Conservation (phyloP, 2,113 vertebrate species). For the Pluvialis apricaria region DNA sequence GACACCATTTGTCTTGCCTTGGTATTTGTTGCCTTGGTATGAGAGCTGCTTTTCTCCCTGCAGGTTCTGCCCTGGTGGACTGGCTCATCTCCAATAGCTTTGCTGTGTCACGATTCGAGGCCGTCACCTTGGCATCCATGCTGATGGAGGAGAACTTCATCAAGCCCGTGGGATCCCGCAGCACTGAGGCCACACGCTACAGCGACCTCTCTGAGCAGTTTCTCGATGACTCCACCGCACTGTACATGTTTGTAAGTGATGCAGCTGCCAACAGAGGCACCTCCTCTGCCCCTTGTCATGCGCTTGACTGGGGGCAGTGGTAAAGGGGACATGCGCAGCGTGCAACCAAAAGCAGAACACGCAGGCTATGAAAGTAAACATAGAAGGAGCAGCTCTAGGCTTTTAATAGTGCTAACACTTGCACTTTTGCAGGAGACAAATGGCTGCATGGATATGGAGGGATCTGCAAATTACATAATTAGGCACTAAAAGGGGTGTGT, state of each 20-base stretch:
- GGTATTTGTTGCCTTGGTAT: background rate
- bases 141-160: conserved; percentile 88
- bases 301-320: background rate
- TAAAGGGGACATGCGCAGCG: background rate
- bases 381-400: background rate
- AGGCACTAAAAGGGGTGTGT: background rate
- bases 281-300: background rate
- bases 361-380: background rate
- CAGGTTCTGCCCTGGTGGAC: conserved; percentile 90
- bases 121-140: conserved; percentile 85
- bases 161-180: conserved; percentile 80
- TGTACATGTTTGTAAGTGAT: conserved; percentile 89
- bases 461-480: background rate
- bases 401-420: background rate
- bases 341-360: background rate
- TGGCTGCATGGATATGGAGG: background rate
- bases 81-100: conserved; percentile 89
- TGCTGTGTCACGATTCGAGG: conserved; percentile 82
- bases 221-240: conserved; percentile 87
- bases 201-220: conserved; percentile 84
- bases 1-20: background rate
- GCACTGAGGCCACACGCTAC: conserved; percentile 77
- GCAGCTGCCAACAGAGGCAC: background rate
- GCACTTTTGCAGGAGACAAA: background rate
- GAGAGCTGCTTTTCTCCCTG: background rate